These are phyloP conservation scores for Tapirus indicus DNA, from an alignment of 2,797 vertebrate species.

Conservation along the genomic window DNA sequence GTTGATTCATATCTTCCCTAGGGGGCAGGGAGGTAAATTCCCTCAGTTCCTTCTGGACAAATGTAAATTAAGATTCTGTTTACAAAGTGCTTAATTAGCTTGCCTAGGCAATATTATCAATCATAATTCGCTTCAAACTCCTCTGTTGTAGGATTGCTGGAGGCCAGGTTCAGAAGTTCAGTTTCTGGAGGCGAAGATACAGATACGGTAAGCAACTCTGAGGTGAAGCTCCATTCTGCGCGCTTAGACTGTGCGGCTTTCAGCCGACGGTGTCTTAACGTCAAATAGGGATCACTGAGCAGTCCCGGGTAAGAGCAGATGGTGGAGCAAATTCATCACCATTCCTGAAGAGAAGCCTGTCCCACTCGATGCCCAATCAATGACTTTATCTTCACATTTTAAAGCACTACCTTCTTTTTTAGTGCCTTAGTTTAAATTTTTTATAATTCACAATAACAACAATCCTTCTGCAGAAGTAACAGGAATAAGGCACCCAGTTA, in stretches of 20 bases:
- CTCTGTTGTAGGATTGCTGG: not conserved
- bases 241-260: not conserved
- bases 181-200: not conserved
- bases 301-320: not conserved
- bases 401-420: not conserved
- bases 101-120: not conserved
- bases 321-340: not conserved
- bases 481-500: not conserved
- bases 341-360: not conserved
- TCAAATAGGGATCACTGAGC: not conserved
- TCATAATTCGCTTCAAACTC: not conserved
- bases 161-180: not conserved
- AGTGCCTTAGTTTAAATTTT: not conserved
- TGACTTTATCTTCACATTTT: not conserved
- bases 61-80: constrained; percentile 39
- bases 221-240: not conserved
- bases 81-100: constrained; percentile 58
- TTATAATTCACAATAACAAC: not conserved
- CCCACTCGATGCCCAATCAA: not conserved
- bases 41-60: constrained; percentile 2
- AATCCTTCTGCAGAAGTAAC: not conserved
- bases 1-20: constrained; percentile 12
- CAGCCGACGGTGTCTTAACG: not conserved
- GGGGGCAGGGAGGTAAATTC: not conserved
- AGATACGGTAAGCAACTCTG: not conserved